A percentile compares a stretch with the other conserved stretches of the same genome.
Evolutionary conservation across 2,113 vertebrate genomes (phyloP).

Genomic region (Catharus minimus): DNA sequence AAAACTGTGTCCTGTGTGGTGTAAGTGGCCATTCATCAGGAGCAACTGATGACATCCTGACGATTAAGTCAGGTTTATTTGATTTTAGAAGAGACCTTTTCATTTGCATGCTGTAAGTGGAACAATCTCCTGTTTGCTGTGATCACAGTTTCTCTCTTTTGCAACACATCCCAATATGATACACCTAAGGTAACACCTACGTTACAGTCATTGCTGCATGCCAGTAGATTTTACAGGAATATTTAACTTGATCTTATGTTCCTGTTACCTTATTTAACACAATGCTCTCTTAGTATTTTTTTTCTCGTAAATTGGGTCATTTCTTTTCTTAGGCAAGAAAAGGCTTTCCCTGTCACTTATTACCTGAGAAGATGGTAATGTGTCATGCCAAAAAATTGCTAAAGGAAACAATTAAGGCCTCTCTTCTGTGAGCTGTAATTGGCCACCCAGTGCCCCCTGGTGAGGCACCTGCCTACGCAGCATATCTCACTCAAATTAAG

Average conservation of each 20-base stretch:
- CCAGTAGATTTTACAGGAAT: neutral
- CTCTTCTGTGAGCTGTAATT: neutral
- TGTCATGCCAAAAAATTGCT: slow-evolving; percentile 17
- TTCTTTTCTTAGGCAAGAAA: slow-evolving; percentile 15
- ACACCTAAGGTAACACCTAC: neutral
- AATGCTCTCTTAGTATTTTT: neutral
- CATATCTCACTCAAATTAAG: neutral
- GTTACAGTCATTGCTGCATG: neutral
- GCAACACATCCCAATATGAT: neutral
- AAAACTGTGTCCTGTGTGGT: neutral
- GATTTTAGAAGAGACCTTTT: neutral
- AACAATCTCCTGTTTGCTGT: neutral
- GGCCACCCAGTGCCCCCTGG: neutral
- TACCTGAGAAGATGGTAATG: neutral
- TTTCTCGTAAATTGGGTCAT: neutral
- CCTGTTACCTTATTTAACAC: neutral
- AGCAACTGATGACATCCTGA: neutral
- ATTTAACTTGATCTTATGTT: neutral
- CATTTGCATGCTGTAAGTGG: neutral
- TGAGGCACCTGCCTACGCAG: neutral
- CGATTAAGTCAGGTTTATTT: neutral
- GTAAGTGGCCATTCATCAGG: neutral
- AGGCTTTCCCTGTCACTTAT: neutral
- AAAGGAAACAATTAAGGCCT: neutral
- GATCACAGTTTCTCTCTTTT: neutral